phyloP scores from a whole-genome alignment of 30 jellyfish, hydroid and myxozoan species.

The Clytia hemisphaerica region DNA sequence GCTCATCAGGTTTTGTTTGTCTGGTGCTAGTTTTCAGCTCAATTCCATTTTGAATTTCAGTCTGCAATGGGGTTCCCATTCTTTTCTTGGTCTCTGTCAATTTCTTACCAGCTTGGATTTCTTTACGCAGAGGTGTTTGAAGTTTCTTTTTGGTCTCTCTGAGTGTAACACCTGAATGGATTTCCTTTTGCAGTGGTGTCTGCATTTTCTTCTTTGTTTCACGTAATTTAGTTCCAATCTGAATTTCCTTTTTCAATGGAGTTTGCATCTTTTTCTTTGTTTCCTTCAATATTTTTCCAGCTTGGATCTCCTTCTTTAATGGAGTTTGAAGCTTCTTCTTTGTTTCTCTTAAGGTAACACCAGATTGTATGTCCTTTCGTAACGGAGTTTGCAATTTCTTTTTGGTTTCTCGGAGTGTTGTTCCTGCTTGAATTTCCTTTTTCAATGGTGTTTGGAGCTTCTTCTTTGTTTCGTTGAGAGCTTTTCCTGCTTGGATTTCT shows the following conservation, averaged over 20 bases:
- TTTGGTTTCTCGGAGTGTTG: slow-evolving; percentile 36
- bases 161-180: slow-evolving; percentile 25
- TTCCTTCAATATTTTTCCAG: slow-evolving; percentile 21
- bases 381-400: slow-evolving; percentile 58
- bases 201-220: slow-evolving; percentile 10
- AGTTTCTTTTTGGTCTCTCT: slow-evolving; percentile 34
- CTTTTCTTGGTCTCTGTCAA: slow-evolving; percentile 31
- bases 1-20: too few relatives aligned
- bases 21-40: too few relatives aligned
- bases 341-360: slow-evolving; percentile 29
- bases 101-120: slow-evolving; percentile 33
- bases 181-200: slow-evolving; percentile 49
- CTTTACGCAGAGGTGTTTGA: slow-evolving; percentile 57
- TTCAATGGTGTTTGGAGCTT: slow-evolving; percentile 49
- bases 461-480: slow-evolving; percentile 32
- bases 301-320: slow-evolving; percentile 39
- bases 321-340: slow-evolving; percentile 53
- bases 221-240: slow-evolving; percentile 14
- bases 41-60: slow-evolving; percentile 21
- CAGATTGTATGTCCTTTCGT: slow-evolving; percentile 43
- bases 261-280: slow-evolving; percentile 36
- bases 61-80: slow-evolving; percentile 23
- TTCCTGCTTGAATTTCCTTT: slow-evolving; percentile 37
- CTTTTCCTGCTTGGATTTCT: slow-evolving; percentile 39
- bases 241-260: slow-evolving; percentile 37